These are phyloP conservation scores for Channallabes apus DNA, from an alignment of 2,797 vertebrate genomes.

Conservation along the genomic window DNA sequence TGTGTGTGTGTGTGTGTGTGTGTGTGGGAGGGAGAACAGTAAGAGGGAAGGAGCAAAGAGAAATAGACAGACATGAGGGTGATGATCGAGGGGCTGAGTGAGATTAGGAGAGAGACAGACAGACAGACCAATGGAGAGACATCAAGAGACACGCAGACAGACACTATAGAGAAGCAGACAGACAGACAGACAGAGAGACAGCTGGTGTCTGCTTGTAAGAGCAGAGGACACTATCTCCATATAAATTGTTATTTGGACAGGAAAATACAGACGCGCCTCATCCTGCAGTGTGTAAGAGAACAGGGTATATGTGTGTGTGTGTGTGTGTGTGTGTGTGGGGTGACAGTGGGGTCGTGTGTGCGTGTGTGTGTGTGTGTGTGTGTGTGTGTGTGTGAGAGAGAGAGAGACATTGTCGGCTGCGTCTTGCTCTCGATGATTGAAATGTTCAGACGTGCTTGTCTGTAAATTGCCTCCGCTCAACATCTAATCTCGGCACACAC, in stretches of 20 bases:
- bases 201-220: conserved; percentile 24
- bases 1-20: no score
- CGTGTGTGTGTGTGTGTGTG: conserved; percentile 16
- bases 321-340: conserved; percentile 22
- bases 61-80: neutral
- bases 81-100: no score
- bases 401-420: conserved; percentile 32
- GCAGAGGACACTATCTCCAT: conserved; percentile 45
- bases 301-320: conserved; percentile 8
- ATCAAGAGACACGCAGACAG: neutral
- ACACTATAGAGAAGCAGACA: neutral
- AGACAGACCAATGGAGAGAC: no score
- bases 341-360: conserved; percentile 16
- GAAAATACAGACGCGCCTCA: conserved; percentile 35
- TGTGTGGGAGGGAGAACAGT: no score
- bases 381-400: no score
- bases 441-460: conserved; percentile 57
- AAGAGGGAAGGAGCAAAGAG: no score
- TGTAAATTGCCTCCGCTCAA: conserved; percentile 59
- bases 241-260: conserved; percentile 51
- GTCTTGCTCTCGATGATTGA: conserved; percentile 56
- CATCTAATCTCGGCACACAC: conserved; percentile 56
- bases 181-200: conserved; percentile 12
- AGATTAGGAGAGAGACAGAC: no score
- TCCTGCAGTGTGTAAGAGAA: conserved; percentile 37